Base-by-base conservation (phyloP, 1,140 invertebrate genomes). In the Atta colombica region DNA sequence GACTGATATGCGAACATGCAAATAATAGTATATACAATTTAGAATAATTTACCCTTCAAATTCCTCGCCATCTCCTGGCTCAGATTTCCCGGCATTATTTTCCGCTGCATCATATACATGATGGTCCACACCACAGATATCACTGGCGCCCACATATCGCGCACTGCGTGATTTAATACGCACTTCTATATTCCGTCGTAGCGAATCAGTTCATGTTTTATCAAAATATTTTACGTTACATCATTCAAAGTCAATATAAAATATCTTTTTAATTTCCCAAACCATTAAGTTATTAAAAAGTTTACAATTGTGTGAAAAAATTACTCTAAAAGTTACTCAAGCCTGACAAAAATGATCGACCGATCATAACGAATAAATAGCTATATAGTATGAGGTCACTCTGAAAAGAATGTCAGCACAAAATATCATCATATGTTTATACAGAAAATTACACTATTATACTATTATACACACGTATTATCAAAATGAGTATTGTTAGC, bases 81-180 rank as follows among this genome's bases (percentile, higher is more conserved):
- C 18, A 63, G 53, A 74, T 82, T 53, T 84, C 49, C 86, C 31
- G 35, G 16, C 7, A 25, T 28, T n/a, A 75, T 61, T 69, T 88
- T 92, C n/a, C 90, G 89, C 35, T 88, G 90, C 58, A 93, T 45
- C 21, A 89, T 28, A 49, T 93, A 91, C 63, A 88, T 58, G 39
- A 93, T 85, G 3, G 74, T 21, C 91, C 91, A 92, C 72, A 92
- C 14, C 10, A 89, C 86, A n/a, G 91, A 90, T 77, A 91, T 90
- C 28, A 93, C 69, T 4, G 90, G 88, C 10, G 85, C 35, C 91
- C 89, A 93, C 92, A 89, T 91, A 3, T 87, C 25, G 51, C n/a
- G 8, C 53, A 61, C 80, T 31, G 2, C 58, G 25, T 60, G n/a
- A 25, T 51, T 75, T 63, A 75, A 84, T 45, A 31, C 68, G 68